phyloP scores from a whole-genome alignment of 2,888 invertebrate genomes.

The Andrena haemorrhoa region DNA sequence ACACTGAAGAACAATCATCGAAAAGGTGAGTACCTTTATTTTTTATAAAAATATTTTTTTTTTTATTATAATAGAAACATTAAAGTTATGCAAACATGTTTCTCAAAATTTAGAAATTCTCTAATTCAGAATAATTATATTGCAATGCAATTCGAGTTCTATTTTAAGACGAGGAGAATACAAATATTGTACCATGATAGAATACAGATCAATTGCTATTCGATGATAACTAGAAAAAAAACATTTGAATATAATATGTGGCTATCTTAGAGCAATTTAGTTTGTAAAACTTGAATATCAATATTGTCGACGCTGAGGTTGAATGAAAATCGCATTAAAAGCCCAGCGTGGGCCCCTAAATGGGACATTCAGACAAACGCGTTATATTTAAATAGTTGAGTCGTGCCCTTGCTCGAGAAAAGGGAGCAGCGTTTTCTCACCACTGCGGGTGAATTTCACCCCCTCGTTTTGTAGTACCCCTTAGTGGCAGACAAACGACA shows the following conservation, averaged over 20 bases:
- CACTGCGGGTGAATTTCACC: conserved; percentile 27
- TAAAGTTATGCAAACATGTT: neutral
- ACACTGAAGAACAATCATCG: neutral
- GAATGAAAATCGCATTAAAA: conserved; percentile 20
- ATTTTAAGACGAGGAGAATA: too few relatives aligned
- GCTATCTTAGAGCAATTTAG: too few relatives aligned
- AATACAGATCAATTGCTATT: too few relatives aligned
- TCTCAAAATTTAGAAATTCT: neutral
- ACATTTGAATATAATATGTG: too few relatives aligned
- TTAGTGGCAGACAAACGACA: conserved; percentile 79
- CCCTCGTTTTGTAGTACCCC: conserved; percentile 17
- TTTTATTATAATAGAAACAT: neutral
- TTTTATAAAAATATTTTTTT: neutral
- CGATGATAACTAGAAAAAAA: too few relatives aligned
- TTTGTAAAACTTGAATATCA: too few relatives aligned
- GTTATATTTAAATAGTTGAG: conserved; percentile 30
- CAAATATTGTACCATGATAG: too few relatives aligned
- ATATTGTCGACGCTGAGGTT: neutral
- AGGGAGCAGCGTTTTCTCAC: conserved; percentile 4
- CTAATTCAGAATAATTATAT: neutral
- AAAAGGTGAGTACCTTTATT: neutral
- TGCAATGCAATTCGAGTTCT: too few relatives aligned
- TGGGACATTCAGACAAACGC: conserved; percentile 26
- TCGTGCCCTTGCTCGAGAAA: conserved; percentile 23
- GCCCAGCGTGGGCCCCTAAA: neutral